These are phyloP conservation scores for Hesperophylax magnus DNA, from an alignment of 1,140 invertebrate genomes.

Conservation along the genomic window DNA sequence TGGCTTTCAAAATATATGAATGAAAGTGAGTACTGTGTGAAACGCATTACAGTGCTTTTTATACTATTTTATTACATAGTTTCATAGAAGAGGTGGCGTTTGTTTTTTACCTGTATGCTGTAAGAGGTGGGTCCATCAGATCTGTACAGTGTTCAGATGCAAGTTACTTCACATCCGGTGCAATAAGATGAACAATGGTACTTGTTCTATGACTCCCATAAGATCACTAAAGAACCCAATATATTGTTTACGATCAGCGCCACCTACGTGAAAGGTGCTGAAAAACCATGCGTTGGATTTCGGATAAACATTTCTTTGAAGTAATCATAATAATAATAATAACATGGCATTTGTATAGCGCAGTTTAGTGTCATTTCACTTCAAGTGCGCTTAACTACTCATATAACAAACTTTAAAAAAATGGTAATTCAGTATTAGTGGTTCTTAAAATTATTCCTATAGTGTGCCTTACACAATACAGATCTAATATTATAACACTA, in stretches of 20 bases:
- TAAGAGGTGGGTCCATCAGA: not conserved
- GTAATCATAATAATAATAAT: too few species aligned
- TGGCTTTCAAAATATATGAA: conserved; percentile 26
- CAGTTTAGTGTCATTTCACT: too few species aligned
- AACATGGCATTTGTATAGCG: too few species aligned
- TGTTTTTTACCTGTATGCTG: not conserved
- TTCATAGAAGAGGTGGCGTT: conserved; percentile 6
- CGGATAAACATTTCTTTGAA: too few species aligned
- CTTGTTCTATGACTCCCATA: not conserved
- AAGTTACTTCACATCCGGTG: conserved; percentile 7
- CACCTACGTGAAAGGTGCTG: not conserved
- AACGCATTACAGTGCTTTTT: not conserved
- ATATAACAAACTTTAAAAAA: too few species aligned
- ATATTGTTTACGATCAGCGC: not conserved
- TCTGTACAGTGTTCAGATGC: not conserved
- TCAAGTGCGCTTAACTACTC: too few species aligned
- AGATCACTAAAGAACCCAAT: not conserved
- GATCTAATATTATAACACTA: too few species aligned
- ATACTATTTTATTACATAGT: not conserved
- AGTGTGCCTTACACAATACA: too few species aligned
- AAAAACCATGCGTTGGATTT: not conserved
- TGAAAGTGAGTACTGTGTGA: conserved; percentile 7
- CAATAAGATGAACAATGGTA: not conserved
- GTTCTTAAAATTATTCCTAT: too few species aligned
- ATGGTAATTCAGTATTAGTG: too few species aligned